Conservation (phyloP, 2,113 vertebrate species). For the Poeciliopsis occidentalis region DNA sequence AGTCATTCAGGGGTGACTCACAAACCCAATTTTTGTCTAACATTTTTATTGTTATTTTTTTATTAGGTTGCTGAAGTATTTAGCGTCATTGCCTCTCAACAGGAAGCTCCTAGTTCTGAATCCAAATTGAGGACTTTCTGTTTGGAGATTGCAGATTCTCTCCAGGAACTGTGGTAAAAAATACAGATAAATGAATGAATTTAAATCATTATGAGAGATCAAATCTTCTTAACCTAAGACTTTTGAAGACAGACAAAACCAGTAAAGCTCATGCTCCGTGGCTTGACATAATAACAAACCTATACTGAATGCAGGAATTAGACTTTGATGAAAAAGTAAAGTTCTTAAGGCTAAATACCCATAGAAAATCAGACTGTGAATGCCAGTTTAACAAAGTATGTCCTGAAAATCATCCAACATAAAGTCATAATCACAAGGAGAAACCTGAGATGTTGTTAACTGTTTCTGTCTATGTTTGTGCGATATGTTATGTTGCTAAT, state of each 20-base stretch:
- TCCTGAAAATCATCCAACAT: background rate
- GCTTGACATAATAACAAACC: background rate
- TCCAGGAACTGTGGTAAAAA: background rate
- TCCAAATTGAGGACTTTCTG: too few relatives aligned
- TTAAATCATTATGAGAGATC: background rate
- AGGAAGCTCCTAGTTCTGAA: too few relatives aligned
- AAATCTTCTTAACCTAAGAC: too few relatives aligned
- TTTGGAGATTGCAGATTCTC: background rate
- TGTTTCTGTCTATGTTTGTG: background rate
- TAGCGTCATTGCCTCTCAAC: too few relatives aligned
- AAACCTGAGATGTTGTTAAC: conserved; percentile 3
- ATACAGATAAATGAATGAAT: background rate
- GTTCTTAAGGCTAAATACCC: too few relatives aligned
- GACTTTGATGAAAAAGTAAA: background rate
- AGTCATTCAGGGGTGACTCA: conserved; percentile 39
- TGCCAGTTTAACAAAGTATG: background rate
- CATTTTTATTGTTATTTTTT: background rate
- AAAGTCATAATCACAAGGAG: conserved; percentile 18
- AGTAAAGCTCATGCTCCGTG: too few relatives aligned
- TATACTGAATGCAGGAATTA: background rate
- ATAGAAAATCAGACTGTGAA: background rate
- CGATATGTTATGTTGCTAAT: background rate
- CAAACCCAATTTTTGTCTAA: conserved; percentile 3
- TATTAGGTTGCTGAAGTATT: too few relatives aligned
- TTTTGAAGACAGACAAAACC: too few relatives aligned